phyloP scores from a whole-genome alignment of 2,113 vertebrate species.

The Ardeotis arabs region DNA sequence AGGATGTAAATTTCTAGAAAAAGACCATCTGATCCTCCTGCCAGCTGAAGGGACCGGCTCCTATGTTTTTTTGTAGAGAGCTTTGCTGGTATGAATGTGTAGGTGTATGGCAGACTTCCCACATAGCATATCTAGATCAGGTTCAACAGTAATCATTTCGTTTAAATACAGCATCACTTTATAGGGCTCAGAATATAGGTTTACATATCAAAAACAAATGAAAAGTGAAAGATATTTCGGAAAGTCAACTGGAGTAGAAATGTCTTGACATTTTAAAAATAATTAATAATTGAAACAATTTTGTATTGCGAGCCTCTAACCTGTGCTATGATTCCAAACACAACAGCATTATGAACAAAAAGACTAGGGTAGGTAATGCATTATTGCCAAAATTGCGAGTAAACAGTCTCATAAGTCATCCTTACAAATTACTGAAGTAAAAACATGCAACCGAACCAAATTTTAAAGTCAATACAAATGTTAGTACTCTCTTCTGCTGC shows the following conservation, averaged over 20 bases:
- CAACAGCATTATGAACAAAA: background rate
- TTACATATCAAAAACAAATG: background rate
- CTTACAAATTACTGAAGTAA: background rate
- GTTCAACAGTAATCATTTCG: background rate
- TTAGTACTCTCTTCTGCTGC: background rate
- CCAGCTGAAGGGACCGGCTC: background rate
- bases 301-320: rapidly evolving
- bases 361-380: background rate
- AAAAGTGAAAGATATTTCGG: background rate
- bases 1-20: background rate
- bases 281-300: background rate
- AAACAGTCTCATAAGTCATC: background rate
- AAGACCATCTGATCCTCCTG: background rate
- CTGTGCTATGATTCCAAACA: background rate
- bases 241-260: background rate
- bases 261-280: background rate
- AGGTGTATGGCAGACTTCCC: background rate
- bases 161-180: background rate
- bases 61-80: background rate
- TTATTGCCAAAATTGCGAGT: background rate
- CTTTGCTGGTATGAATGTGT: background rate
- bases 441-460: background rate
- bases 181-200: background rate
- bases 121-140: background rate
- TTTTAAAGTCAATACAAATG: background rate